Evolutionary conservation across 1,140 invertebrate genomes (phyloP).

Genomic region (Alviniconcha marisindica): DNA sequence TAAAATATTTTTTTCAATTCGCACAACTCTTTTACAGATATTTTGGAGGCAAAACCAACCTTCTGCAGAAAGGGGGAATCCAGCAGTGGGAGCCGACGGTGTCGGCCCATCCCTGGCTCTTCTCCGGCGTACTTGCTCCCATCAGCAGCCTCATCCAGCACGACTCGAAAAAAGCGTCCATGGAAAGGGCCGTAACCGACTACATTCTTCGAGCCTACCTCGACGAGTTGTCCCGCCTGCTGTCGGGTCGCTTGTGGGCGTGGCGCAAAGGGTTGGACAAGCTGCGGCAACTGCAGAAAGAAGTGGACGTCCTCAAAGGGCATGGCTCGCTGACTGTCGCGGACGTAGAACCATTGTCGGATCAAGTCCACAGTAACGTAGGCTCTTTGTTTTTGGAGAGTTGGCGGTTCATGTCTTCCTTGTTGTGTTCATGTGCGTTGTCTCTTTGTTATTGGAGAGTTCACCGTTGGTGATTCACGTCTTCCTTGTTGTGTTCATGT

Average conservation of each 20-base stretch:
- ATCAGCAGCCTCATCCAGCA: constrained; percentile 36
- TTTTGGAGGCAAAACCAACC: constrained; percentile 37
- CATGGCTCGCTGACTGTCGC: not conserved
- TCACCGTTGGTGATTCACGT: too few relatives aligned
- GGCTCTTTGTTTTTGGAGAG: too few relatives aligned
- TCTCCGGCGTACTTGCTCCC: constrained; percentile 35
- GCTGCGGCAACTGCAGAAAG: not conserved
- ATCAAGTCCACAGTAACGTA: too few relatives aligned
- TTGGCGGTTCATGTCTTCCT: too few relatives aligned
- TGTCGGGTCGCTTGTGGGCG: not conserved
- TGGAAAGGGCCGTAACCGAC: constrained; percentile 33
- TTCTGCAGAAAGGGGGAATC: constrained; percentile 27
- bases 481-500: too few relatives aligned
- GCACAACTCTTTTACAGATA: not conserved
- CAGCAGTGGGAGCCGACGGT: constrained; percentile 34
- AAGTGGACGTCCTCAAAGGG: not conserved
- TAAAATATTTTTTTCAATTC: not conserved
- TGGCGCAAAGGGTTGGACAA: not conserved
- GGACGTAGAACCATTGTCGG: constrained; percentile 33
- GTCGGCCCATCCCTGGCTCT: constrained; percentile 36
- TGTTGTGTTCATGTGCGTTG: too few relatives aligned
- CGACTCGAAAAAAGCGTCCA: constrained; percentile 24
- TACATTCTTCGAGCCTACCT: constrained; percentile 31
- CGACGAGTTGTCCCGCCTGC: not conserved
- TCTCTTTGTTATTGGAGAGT: too few relatives aligned